phyloP scores from a whole-genome alignment of 2,888 invertebrate genomes.

The Thereva nobilitata region DNA sequence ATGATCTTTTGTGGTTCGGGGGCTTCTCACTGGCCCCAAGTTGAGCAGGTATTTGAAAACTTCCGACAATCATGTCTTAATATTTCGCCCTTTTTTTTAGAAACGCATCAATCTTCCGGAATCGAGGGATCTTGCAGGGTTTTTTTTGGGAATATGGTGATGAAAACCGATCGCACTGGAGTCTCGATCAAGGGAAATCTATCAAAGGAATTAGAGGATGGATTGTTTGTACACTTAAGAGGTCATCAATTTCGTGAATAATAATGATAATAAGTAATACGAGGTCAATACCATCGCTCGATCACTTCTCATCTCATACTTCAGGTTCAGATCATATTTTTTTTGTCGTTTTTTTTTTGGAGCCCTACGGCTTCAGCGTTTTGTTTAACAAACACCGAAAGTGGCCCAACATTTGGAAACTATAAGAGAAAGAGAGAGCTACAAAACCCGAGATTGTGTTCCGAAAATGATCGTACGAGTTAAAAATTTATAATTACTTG shows the following conservation, averaged over 20 bases:
- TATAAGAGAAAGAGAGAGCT: background rate
- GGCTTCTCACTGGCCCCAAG: background rate
- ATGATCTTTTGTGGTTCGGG: background rate
- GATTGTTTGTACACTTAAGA: conserved; percentile 21
- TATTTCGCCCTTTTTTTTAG: conserved; percentile 14
- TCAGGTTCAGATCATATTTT: no score
- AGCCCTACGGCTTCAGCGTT: no score
- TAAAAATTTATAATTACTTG: conserved; percentile 32
- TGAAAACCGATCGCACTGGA: conserved; percentile 13
- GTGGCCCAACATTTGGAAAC: background rate
- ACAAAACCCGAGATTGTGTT: background rate
- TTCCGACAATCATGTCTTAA: conserved; percentile 32
- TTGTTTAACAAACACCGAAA: background rate
- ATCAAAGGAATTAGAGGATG: background rate
- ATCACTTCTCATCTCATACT: background rate
- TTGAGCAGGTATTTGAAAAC: background rate
- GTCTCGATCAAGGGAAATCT: background rate
- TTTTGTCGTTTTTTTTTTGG: no score
- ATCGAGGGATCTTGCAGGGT: no score
- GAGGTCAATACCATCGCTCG: conserved; percentile 16
- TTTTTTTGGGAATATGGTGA: conserved; percentile 6
- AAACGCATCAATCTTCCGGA: no score
- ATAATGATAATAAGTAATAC: conserved; percentile 15
- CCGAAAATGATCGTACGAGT: background rate
- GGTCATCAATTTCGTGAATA: background rate